Evolutionary conservation across 2,888 invertebrate genomes (phyloP), one percentile per base, ranked within the genome.

Genomic region (Lycia hirtaria): DNA sequence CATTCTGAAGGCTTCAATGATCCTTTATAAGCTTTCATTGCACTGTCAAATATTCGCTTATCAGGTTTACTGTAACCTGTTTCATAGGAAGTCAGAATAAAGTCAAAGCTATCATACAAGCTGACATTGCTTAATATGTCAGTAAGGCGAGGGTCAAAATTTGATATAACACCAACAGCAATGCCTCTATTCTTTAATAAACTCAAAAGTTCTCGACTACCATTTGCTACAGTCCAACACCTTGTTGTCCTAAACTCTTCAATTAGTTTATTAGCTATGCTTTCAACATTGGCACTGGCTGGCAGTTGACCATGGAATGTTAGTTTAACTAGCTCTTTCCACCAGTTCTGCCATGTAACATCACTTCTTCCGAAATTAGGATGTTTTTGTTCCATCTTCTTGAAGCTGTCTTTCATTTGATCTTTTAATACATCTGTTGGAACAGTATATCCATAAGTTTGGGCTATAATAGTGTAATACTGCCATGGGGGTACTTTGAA

Each of bases 261-360:
- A 55, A 97, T 94, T 40, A 97, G 85, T 69, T 92, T 93, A 43
- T 84, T 83, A 0, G 95, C 93, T 44, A 96, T 89, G 17, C 19
- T 22, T 3, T 80, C 64, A 1, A 86, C 44, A 40, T 84, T 67
- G 0, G 75, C 69, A 19, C 73, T 64, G 3, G 70, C 64, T 0
- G 80, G 79, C 19, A 94, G 77, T 33, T 93, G 88, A 17, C 93
- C 93, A 56, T 85, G 85, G 71, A 97, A 95, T 4, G 96, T 95
- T 48, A 92, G 88, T 40, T 85, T 84, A 2, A 97, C 95, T 1
- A 97, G 85, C 64, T 88, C 83, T 41, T 91, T 93, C 98, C 98
- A 98, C 98, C 98, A 98, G 44, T 94, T 93, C 71, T 95, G 92
- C 95, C 97, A 97, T 20, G 93, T 92, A 20, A 97, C 94, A 0